Evolutionary conservation across 2,113 vertebrate genomes (phyloP).

Genomic region (Cygnus buccinator): DNA sequence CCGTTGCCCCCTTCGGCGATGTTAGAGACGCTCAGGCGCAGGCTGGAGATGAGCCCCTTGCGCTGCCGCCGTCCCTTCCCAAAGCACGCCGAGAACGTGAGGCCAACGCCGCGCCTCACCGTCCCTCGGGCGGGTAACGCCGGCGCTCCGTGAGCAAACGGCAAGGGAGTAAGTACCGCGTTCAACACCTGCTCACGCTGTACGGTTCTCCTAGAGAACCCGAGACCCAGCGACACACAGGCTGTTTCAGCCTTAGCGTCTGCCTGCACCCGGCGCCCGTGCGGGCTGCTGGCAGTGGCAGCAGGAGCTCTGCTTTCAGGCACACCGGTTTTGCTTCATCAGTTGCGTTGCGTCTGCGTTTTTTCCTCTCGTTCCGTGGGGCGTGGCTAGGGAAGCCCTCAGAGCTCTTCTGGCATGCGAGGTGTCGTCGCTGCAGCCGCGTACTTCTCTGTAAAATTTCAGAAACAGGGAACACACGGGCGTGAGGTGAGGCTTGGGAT

Average conservation of each 20-base stretch:
- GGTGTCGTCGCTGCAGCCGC: background rate
- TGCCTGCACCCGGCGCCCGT: background rate
- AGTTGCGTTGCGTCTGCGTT: accelerated
- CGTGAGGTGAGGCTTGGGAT: background rate
- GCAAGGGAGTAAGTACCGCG: background rate
- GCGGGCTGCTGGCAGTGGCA: background rate
- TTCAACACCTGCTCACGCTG: background rate
- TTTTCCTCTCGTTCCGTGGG: background rate
- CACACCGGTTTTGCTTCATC: background rate
- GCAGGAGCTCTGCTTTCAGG: background rate
- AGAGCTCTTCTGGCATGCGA: background rate
- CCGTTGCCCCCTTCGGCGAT: background rate
- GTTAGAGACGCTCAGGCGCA: background rate
- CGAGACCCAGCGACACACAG: background rate
- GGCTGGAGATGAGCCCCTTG: background rate
- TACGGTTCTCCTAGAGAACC: background rate
- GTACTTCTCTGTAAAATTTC: background rate
- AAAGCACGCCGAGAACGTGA: background rate
- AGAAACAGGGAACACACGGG: background rate
- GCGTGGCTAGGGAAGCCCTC: background rate
- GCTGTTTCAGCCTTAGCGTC: background rate
- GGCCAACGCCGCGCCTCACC: background rate
- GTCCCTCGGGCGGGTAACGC: background rate
- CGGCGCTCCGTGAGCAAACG: background rate
- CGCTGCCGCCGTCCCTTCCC: background rate